Base-by-base conservation (phyloP, 2,888 invertebrate genomes). In the Sialis lutaria region DNA sequence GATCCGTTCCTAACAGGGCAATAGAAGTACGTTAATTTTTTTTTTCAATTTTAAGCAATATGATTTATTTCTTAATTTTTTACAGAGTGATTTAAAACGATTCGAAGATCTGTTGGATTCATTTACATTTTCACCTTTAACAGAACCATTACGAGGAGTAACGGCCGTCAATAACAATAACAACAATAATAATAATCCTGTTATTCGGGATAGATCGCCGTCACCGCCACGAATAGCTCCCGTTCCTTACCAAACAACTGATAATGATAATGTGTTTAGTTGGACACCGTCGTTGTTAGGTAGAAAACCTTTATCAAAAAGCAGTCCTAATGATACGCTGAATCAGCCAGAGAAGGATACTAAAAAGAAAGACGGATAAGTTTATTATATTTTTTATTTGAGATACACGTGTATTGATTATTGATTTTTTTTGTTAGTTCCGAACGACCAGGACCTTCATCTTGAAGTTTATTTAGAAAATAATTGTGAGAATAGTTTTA, bases 251-350 rank as follows among this genome's bases (percentile, higher is more conserved):
- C 46, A 48, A 9, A 47, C 47, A 31, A 40, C 46, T 7, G 30
- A 35, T 8, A 31, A 8, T n/a, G 42, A 31, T 7, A 45, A 37
- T 5, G 50, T 48, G 1, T 51, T 51, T 12, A 51, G 49, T 43
- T 51, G 51, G 51, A 51, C 49, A 9, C 51, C 51, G 6, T 40
- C 49, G n/a, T 32, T 51, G 22, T 13, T 51, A 5, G 37, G 47
- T 5, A 12, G 47, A 42, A 47, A 47, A 40, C 40, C 33, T 30
- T 30, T 13, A 6, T 9, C 45, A 40, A 40, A 32, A 35, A 34
- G 12, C 30, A 43, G 13, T n/a, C 35, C 42, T 9, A 40, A 9
- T 5, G 39, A 45, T 40, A 45, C 12, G n/a, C 22, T 8, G 10
- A 47, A 12, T 30, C 44, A 44, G 31, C 42, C 45, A 33, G 45